Evolutionary conservation across 1,140 invertebrate genomes (phyloP).

Genomic region (Thaumetopoea pityocampa): DNA sequence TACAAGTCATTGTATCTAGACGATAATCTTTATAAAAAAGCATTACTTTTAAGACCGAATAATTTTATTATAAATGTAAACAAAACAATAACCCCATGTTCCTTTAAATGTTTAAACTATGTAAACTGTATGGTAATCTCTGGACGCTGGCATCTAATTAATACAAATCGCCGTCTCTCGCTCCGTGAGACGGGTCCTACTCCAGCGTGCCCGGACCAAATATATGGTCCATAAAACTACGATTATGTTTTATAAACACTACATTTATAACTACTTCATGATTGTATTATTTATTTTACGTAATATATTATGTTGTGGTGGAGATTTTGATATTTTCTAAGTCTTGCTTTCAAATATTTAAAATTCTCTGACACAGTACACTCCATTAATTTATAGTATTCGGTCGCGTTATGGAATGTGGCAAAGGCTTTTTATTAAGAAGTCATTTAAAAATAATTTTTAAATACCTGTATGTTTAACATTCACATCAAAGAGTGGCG

Average conservation of each 20-base stretch:
- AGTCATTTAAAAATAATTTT: too few species aligned
- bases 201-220: constrained; percentile 49
- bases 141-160: constrained; percentile 42
- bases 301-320: constrained; percentile 71
- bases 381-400: constrained; percentile 73
- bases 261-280: constrained; percentile 74
- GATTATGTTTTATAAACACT: constrained; percentile 75
- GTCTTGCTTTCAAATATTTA: constrained; percentile 72
- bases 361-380: constrained; percentile 69
- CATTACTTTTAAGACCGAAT: too few species aligned
- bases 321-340: constrained; percentile 69
- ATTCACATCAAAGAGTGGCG: too few species aligned
- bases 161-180: constrained; percentile 45
- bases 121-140: constrained; percentile 14
- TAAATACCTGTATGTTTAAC: too few species aligned
- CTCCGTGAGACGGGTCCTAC: constrained; percentile 26
- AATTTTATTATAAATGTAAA: too few species aligned
- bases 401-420: constrained; percentile 31
- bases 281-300: constrained; percentile 75
- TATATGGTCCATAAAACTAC: constrained; percentile 71
- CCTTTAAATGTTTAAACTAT: not conserved
- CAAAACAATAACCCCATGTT: not conserved
- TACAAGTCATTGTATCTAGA: too few species aligned
- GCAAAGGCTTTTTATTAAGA: constrained; percentile 32
- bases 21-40: too few species aligned